Base-by-base conservation (phyloP, 2,888 invertebrate species). In the Malacosoma neustria region DNA sequence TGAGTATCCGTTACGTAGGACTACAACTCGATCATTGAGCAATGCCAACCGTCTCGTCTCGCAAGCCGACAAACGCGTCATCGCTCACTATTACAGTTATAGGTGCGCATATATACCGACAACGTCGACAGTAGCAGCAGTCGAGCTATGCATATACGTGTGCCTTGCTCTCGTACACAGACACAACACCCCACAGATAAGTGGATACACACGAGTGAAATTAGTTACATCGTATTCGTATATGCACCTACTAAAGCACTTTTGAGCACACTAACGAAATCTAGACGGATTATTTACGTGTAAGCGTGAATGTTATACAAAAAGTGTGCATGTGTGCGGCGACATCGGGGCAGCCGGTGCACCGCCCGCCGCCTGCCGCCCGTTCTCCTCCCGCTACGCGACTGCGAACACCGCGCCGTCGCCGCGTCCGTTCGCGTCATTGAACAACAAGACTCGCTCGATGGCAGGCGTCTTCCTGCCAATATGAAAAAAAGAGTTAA, bases 371-470 rank as follows among this genome's bases (percentile, higher is more conserved):
- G 62, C 72, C 61, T 65, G 63, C 77, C 72, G 67, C 75, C 69
- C 66, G 72, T 61, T 62, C 71, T 69, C 80, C 79, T 22, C 22
- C 76, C 81, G 72, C 80, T 73, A 73, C 82, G 75, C 79, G 76
- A 72, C 77, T 76, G 77, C 74, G 80, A 79, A 72, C 80, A 67
- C 72, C 71, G 80, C 76, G 72, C 68, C 65, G 63, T 9, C 68
- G 69, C 52, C 64, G 64, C 64, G 64, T 63, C 60, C 64, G 63
- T 75, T 69, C 81, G 84, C 84, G 84, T 84, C 84, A 85, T 85
- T 85, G 79, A 84, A 80, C 76, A 84, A 82, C 84, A 82, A 84
- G 84, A 76, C 79, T 80, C 72, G 81, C 75, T 84, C 75, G 79
- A 77, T 80, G 82, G 82, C 79, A 81, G 81, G 71, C 84, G 84